Evolutionary conservation across 53 echinoderm and acorn worm species (phyloP).

Genomic region (Temnopleurus reevesii): DNA sequence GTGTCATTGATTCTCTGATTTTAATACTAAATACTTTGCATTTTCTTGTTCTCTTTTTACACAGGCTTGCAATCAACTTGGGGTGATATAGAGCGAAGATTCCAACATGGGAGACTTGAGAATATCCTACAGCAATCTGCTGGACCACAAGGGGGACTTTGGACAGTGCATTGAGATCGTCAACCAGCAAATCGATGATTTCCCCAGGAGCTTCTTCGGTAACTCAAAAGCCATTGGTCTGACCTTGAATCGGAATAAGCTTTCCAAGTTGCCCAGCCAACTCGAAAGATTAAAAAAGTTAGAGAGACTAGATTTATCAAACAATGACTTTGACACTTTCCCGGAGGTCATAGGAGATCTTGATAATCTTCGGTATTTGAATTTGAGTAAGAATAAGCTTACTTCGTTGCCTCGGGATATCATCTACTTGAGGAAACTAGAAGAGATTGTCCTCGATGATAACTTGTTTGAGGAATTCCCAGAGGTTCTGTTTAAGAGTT

Average conservation of each 20-base stretch:
- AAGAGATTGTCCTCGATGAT: conserved; percentile 84
- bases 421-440: conserved; percentile 75
- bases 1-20: no score
- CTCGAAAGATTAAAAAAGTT: conserved; percentile 75
- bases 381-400: conserved; percentile 79
- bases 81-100: neutral
- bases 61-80: neutral
- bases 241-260: conserved; percentile 73
- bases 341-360: conserved; percentile 78
- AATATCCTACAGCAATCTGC: conserved; percentile 50
- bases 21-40: neutral
- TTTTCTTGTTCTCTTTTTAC: neutral
- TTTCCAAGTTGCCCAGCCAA: conserved; percentile 72
- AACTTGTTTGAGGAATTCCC: conserved; percentile 84
- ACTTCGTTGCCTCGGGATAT: conserved; percentile 73
- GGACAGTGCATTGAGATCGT: conserved; percentile 67
- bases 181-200: conserved; percentile 67
- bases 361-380: conserved; percentile 75
- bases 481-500: conserved; percentile 69
- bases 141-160: conserved; percentile 80
- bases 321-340: conserved; percentile 73
- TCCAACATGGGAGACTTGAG: conserved; percentile 16
- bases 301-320: conserved; percentile 77
- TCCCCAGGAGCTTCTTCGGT: conserved; percentile 67
- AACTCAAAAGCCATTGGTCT: conserved; percentile 69